Evolutionary conservation across 2,113 vertebrate genomes (phyloP), one percentile per base, ranked within the genome.

Genomic region (Peromyscus maniculatus): DNA sequence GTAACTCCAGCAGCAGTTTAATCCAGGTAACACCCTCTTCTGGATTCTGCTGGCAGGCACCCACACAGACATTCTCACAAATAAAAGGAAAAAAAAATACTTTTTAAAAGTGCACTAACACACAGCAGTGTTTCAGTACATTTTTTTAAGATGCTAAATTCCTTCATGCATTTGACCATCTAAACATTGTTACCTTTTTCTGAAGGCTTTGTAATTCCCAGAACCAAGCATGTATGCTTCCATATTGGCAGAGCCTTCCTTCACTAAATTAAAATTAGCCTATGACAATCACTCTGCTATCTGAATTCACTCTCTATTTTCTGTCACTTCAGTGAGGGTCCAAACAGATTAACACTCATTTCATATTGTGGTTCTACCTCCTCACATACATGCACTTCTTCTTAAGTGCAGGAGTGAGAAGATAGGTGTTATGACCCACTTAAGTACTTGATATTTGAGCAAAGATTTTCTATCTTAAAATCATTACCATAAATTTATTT

Each of bases 401-500:
- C 28, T 64, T 49, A 55, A 66, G 21, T 66, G 8, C 5, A 91
- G 8, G 21, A 49, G 28, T 57, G 8, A 64, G 26, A 22, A 94
- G 59, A 16, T 1, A 78, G 16, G 1, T 49, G 10, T 16, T 49
- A 67, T 71, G 71, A 93, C 57, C 0, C 49, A 4, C 22, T 31
- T n/a, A 90, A 75, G 46, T 79, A 33, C 39, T 86, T 95, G 13
- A n/a, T 87, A 82, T 11, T 31, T 39, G 24, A 24, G 69, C 91
- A 72, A 72, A 72, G 69, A 17, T 19, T 72, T 72, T 72, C 5
- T 36, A 1, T 67, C 74, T 95, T 93, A 84, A 94, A 90, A 75
- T 78, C 49, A 89, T 89, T 69, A 62, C 36, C 43, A 26, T 89
- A 93, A 83, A 43, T 66, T 88, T 92, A 80, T 94, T 96, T 96